Evolutionary conservation across 2,888 invertebrate species (phyloP).

Genomic region (Atethmia centrago): DNA sequence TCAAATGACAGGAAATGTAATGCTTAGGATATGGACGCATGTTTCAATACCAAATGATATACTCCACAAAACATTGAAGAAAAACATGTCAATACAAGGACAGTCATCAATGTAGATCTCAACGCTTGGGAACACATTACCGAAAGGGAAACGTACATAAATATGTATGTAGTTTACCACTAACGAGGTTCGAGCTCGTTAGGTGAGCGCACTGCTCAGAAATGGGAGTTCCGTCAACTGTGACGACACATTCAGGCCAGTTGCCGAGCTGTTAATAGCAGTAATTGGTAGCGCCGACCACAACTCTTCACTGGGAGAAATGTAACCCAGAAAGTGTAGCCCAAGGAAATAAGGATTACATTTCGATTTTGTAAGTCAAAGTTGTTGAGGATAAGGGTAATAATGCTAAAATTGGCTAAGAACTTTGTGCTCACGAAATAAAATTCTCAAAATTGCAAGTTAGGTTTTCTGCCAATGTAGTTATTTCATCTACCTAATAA

Average conservation of each 20-base stretch:
- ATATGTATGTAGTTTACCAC: constrained; percentile 58
- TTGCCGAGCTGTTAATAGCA: constrained; percentile 63
- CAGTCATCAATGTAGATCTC: constrained; percentile 23
- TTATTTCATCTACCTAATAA: not conserved
- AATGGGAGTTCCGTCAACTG: constrained; percentile 61
- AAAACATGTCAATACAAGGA: constrained; percentile 24
- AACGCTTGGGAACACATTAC: constrained; percentile 31
- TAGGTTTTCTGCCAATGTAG: not conserved
- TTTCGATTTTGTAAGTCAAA: not conserved
- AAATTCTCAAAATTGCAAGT: not conserved
- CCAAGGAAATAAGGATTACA: constrained; percentile 2
- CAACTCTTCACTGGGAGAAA: constrained; percentile 20
- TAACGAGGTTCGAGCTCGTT: constrained; percentile 73
- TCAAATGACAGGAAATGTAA: not conserved
- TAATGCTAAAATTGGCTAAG: not conserved
- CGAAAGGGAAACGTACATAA: constrained; percentile 35
- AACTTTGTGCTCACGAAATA: not conserved
- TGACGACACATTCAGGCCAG: constrained; percentile 64
- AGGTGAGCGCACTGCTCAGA: constrained; percentile 60
- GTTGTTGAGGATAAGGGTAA: not conserved
- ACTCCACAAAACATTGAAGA: not conserved
- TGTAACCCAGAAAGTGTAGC: not conserved
- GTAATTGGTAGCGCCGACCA: constrained; percentile 63
- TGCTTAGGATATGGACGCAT: not conserved
- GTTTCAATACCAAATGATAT: not conserved